Base-by-base conservation (phyloP, 2,797 vertebrate species). In the Fratercula arctica region DNA sequence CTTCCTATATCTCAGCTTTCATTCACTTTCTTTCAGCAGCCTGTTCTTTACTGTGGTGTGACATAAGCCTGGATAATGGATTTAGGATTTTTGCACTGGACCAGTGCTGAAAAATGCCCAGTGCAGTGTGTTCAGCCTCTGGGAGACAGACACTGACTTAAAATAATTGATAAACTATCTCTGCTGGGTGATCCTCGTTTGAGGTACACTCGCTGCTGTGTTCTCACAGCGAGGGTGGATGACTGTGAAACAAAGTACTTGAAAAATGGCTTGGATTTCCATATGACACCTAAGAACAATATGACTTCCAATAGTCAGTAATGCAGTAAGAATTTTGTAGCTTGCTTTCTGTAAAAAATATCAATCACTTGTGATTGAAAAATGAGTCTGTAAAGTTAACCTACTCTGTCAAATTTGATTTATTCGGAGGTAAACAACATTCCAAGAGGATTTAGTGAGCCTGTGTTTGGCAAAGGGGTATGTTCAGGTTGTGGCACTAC, bases 361-460 rank as follows among this genome's bases (percentile, higher is more conserved):
- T 98, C 97, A 98, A 98, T 98, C 97, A 97, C 94, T 97, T 94
- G 96, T 97, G 97, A 97, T 89, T 97, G 98, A 98, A 98, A 97
- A 98, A 98, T 97, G 97, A 98, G 98, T 98, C 98, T 97, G 97
- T 96, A 96, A 98, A 97, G 97, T 98, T 98, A 98, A 97, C 98
- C 97, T 97, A 97, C 78, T 94, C 97, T 98, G 98, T 98, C 98
- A 98, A 96, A 95, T 97, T 97, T 98, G 97, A 98, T 98, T 98
- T 98, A 98, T 98, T 97, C 97, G 54, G 98, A 98, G 97, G 98
- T 98, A 98, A 98, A 98, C 98, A 98, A 97, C 98, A 97, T 98
- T 98, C 98, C 97, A 97, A 97, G 97, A 98, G 98, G 97, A 98
- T 98, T 98, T 98, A 97, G 97, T 97, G 97, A 97, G 97, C 90